Evolutionary conservation across 1,140 invertebrate species (phyloP).

Genomic region (Drosophila rufa): DNA sequence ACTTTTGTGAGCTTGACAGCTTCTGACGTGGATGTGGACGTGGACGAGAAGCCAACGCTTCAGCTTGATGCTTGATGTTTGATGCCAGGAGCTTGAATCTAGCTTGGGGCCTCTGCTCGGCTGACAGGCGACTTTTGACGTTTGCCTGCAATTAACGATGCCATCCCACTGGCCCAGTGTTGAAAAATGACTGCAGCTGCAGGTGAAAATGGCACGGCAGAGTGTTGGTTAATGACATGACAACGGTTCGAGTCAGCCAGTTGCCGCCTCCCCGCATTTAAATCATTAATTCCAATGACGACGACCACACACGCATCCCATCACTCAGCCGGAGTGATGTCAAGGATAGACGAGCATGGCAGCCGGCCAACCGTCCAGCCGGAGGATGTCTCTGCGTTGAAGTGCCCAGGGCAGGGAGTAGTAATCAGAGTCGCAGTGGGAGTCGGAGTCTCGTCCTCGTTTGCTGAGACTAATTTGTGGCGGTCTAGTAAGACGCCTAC

Average conservation of each 20-base stretch:
- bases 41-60: conserved; percentile 32
- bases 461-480: conserved; percentile 73
- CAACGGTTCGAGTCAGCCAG: conserved; percentile 32
- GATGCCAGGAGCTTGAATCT: conserved; percentile 28
- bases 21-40: conserved; percentile 59
- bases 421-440: conserved; percentile 7
- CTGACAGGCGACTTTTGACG: conserved; percentile 79
- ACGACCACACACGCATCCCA: conserved; percentile 65
- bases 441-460: conserved; percentile 51
- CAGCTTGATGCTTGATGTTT: conserved; percentile 40
- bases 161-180: conserved; percentile 56
- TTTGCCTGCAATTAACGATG: conserved; percentile 80
- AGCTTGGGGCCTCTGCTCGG: conserved; percentile 4
- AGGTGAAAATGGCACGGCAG: conserved; percentile 77
- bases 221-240: conserved; percentile 80
- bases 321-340: conserved; percentile 49
- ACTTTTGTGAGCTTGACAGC: conserved; percentile 69
- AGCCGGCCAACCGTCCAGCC: neutral
- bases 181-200: conserved; percentile 77
- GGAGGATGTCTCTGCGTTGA: conserved; percentile 16
- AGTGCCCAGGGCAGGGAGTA: conserved; percentile 12
- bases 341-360: conserved; percentile 41
- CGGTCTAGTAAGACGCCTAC: conserved; percentile 44
- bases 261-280: conserved; percentile 45
- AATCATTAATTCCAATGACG: conserved; percentile 74